Conservation (phyloP, 1,140 invertebrate species). For the Trialeurodes vaporariorum region DNA sequence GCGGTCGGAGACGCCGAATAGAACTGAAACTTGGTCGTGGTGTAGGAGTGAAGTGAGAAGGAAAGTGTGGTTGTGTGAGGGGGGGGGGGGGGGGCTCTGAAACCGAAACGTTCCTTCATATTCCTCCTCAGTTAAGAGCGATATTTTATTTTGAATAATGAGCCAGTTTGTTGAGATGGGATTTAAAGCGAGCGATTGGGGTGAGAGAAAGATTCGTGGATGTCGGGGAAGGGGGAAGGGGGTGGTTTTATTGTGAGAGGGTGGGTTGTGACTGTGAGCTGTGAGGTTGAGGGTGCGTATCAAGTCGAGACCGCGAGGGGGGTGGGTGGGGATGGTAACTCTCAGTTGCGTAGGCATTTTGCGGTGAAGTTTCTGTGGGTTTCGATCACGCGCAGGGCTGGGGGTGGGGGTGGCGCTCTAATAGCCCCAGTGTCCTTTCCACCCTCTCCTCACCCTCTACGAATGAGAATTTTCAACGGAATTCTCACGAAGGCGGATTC, state of each 20-base stretch:
- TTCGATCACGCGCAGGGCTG: neutral
- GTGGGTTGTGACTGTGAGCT: too few relatives aligned
- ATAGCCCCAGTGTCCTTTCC: neutral
- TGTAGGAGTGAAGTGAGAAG: too few relatives aligned
- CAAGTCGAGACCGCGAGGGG: too few relatives aligned
- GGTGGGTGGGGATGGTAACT: too few relatives aligned
- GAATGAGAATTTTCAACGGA: neutral
- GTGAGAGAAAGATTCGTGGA: neutral
- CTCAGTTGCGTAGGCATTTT: too few relatives aligned
- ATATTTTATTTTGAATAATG: constrained; percentile 1
- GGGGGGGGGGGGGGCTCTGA: neutral
- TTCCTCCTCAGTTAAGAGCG: neutral
- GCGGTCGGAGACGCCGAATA: neutral
- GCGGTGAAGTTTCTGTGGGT: too few relatives aligned
- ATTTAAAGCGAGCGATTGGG: neutral
- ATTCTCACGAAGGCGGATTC: neutral
- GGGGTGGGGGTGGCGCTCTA: neutral
- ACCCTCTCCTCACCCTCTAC: neutral
- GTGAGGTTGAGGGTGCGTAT: neutral
- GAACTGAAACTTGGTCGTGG: too few relatives aligned
- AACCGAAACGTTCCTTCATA: neutral
- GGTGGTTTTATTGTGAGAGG: too few relatives aligned
- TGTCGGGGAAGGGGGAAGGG: too few relatives aligned
- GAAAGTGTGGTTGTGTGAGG: too few relatives aligned
- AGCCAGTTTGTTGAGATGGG: neutral